Evolutionary conservation across 2,113 vertebrate species (phyloP).

Genomic region (Gallinago paraguaiae): DNA sequence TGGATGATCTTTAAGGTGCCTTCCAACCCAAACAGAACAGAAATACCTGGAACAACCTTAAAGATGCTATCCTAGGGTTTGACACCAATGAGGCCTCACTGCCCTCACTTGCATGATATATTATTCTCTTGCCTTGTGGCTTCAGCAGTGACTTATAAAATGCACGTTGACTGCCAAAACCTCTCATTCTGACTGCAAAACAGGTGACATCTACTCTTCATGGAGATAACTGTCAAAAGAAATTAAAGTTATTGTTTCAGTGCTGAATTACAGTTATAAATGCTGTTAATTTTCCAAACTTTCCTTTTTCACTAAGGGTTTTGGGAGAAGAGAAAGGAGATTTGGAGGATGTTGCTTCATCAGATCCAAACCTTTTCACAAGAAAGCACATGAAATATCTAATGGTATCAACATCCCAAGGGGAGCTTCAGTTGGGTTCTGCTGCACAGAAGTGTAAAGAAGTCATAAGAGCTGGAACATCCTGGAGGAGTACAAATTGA

Average conservation of each 20-base stretch:
- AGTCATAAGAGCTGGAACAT: background rate
- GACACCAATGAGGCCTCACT: background rate
- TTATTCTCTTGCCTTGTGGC: background rate
- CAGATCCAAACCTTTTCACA: background rate
- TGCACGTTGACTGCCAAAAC: background rate
- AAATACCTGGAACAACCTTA: no score
- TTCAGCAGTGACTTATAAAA: background rate
- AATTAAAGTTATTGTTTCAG: background rate
- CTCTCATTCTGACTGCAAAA: background rate
- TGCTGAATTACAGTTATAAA: background rate
- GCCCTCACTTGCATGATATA: background rate
- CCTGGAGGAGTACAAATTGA: background rate
- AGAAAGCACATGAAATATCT: background rate
- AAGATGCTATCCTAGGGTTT: no score
- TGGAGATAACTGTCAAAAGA: background rate
- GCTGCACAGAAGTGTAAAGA: background rate
- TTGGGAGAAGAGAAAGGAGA: background rate
- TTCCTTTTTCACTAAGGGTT: background rate
- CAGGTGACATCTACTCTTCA: background rate
- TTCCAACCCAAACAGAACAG: background rate
- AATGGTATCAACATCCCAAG: background rate
- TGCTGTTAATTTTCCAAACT: background rate
- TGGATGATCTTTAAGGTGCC: background rate
- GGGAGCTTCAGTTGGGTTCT: background rate
- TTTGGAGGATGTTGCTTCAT: background rate